Percentiles rank a stretch among this genome's conserved stretches.
Evolutionary conservation across 2,113 vertebrate genomes (phyloP).

Genomic region (Tinamus guttatus): DNA sequence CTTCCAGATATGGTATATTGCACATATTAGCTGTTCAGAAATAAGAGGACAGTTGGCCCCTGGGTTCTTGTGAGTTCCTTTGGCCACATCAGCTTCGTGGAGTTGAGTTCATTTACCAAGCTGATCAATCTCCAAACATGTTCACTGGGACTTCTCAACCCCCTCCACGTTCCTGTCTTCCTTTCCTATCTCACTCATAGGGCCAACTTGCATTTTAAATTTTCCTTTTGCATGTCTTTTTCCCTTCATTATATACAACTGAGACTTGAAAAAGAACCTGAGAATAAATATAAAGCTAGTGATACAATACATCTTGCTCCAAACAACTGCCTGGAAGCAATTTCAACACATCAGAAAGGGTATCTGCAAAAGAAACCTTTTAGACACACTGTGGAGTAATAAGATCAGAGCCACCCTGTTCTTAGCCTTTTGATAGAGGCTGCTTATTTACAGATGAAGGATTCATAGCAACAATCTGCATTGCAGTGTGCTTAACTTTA

Average conservation of each 20-base stretch:
- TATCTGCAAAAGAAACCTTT: neutral
- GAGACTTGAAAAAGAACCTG: neutral
- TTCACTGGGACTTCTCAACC: neutral
- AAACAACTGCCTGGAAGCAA: neutral
- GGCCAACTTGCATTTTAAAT: neutral
- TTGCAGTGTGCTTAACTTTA: neutral
- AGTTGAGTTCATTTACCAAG: accelerated
- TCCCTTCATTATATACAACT: neutral
- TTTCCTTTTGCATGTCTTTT: neutral
- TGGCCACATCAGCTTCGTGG: neutral
- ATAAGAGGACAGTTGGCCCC: too few relatives aligned
- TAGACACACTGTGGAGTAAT: accelerated
- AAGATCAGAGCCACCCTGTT: neutral
- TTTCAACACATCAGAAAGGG: neutral
- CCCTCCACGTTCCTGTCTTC: accelerated
- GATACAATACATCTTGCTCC: neutral
- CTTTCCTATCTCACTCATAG: accelerated
- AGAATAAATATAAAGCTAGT: too few relatives aligned
- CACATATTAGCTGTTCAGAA: neutral
- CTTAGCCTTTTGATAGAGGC: neutral
- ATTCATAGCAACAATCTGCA: neutral
- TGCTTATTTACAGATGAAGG: neutral
- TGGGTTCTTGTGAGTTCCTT: too few relatives aligned
- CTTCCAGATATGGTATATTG: neutral
- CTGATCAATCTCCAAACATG: neutral